Evolutionary conservation across 2,888 invertebrate species (phyloP).

Genomic region (Boloria euphrosyne): DNA sequence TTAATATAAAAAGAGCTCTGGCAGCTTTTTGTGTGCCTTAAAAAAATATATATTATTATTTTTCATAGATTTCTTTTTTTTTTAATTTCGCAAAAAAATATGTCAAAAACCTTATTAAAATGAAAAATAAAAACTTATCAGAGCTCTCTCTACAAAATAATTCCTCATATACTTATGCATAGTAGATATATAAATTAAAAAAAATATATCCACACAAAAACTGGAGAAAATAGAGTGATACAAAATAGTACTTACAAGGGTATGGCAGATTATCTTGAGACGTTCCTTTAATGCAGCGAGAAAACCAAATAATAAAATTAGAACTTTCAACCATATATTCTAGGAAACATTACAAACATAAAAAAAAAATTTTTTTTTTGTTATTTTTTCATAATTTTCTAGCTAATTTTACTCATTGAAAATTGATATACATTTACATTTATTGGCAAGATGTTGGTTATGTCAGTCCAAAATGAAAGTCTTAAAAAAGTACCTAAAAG

Average conservation of each 20-base stretch:
- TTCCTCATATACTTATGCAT: no score
- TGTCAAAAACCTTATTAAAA: neutral
- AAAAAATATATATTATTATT: no score
- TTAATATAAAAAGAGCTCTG: slow-evolving; percentile 15
- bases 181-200: neutral
- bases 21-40: neutral
- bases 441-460: slow-evolving; percentile 72
- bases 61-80: no score
- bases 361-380: slow-evolving; percentile 31
- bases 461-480: slow-evolving; percentile 55
- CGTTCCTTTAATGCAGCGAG: slow-evolving; percentile 78
- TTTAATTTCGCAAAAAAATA: neutral
- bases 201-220: slow-evolving; percentile 3
- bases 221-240: neutral
- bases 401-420: slow-evolving; percentile 32
- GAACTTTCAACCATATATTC: slow-evolving; percentile 26
- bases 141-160: no score
- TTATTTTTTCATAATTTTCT: slow-evolving; percentile 38
- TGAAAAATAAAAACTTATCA: neutral
- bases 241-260: slow-evolving; percentile 81
- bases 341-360: slow-evolving; percentile 34
- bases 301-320: slow-evolving; percentile 51
- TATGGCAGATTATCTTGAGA: slow-evolving; percentile 84
- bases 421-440: slow-evolving; percentile 47
- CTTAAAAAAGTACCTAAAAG: slow-evolving; percentile 22